These are phyloP conservation scores for Parnassius mnemosyne DNA, from an alignment of 2,888 invertebrate species.

Conservation along the genomic window DNA sequence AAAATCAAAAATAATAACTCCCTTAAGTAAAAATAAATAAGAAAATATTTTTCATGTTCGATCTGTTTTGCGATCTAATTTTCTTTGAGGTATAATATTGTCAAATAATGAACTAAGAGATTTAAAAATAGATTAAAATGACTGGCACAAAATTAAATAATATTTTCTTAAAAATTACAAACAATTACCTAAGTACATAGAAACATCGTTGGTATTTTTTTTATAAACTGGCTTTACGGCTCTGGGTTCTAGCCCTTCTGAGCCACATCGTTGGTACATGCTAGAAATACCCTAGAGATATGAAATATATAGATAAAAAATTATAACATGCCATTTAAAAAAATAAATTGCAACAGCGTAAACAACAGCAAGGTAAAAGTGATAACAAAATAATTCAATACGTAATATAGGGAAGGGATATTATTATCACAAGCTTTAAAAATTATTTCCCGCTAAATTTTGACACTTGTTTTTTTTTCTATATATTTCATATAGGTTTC, in stretches of 20 bases:
- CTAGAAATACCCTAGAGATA: background rate
- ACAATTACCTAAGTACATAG: conserved; percentile 21
- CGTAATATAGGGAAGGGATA: too few species aligned
- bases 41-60: conserved; percentile 2
- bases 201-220: conserved; percentile 2
- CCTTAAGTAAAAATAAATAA: background rate
- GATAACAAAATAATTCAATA: too few species aligned
- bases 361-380: too few species aligned
- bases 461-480: conserved; percentile 3
- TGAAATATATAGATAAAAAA: conserved; percentile 4
- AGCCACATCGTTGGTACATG: background rate
- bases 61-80: background rate
- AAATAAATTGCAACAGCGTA: too few species aligned
- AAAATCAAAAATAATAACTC: conserved; percentile 14
- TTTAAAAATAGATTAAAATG: background rate
- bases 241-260: too few species aligned
- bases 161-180: conserved; percentile 11
- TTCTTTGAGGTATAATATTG: conserved; percentile 3
- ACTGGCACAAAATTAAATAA: conserved; percentile 10
- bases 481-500: conserved; percentile 3
- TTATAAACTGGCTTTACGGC: too few species aligned
- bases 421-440: background rate
- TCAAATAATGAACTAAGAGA: conserved; percentile 1
- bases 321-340: too few species aligned
- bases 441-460: background rate